A percentile compares a stretch with the other conserved stretches of the same genome.
Conservation (phyloP, 2,888 invertebrate species). For the Venusia cambrica region DNA sequence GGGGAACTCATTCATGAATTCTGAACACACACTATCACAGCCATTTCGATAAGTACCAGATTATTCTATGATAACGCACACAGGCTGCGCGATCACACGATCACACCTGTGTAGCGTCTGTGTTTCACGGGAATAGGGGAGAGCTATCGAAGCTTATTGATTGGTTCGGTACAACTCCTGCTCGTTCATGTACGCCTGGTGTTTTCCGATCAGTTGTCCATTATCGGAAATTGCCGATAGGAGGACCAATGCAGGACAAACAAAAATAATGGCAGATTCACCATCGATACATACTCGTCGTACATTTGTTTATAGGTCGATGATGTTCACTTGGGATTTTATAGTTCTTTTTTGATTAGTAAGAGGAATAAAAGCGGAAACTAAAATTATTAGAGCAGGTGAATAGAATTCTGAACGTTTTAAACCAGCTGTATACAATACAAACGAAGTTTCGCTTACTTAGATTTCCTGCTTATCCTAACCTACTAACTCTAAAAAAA, state of each 20-base stretch:
- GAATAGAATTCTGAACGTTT: too few relatives aligned
- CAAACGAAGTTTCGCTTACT: too few relatives aligned
- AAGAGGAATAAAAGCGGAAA: too few relatives aligned
- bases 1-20: constrained; percentile 14
- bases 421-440: too few relatives aligned
- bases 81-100: constrained; percentile 22
- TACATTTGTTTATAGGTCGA: too few relatives aligned
- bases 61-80: constrained; percentile 27
- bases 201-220: constrained; percentile 71
- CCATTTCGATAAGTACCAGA: not conserved
- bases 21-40: constrained; percentile 5
- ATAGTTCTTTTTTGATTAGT: too few relatives aligned
- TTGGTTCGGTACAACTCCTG: constrained; percentile 66
- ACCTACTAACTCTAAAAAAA: too few relatives aligned
- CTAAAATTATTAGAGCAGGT: too few relatives aligned
- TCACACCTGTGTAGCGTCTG: constrained; percentile 39
- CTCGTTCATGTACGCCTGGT: constrained; percentile 53
- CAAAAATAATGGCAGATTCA: not conserved
- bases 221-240: constrained; percentile 71
- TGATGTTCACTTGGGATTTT: too few relatives aligned
- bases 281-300: too few relatives aligned
- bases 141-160: constrained; percentile 66
- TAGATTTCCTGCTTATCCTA: too few relatives aligned
- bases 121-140: constrained; percentile 38
- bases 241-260: constrained; percentile 38